A percentile compares a stretch with the other conserved stretches of the same genome.
Evolutionary conservation across 2,888 invertebrate genomes (phyloP).

Genomic region (Celastrina argiolus): DNA sequence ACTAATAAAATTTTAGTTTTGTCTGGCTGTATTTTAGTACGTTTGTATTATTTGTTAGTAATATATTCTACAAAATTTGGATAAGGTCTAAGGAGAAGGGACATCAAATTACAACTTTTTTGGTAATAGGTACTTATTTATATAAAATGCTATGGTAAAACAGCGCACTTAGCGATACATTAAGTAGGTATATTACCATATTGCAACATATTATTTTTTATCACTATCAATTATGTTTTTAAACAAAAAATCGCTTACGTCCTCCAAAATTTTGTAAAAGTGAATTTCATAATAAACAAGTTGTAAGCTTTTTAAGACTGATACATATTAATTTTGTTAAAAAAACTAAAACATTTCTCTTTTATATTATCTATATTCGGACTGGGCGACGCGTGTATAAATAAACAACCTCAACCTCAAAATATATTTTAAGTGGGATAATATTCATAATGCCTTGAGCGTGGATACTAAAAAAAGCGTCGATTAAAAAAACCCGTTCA

Average conservation of each 20-base stretch:
- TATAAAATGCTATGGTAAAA: no score
- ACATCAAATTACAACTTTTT: no score
- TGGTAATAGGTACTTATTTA: no score
- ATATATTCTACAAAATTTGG: no score
- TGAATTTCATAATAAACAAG: neutral
- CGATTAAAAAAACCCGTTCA: constrained; percentile 7
- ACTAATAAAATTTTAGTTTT: no score
- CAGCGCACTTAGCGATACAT: no score
- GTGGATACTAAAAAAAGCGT: neutral
- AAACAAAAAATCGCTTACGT: neutral
- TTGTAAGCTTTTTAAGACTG: neutral
- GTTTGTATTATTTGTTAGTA: no score
- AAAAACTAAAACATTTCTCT: constrained; percentile 4
- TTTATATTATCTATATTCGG: neutral
- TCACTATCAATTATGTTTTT: no score
- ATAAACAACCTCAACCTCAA: constrained; percentile 21
- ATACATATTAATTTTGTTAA: neutral
- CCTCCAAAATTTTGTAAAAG: neutral
- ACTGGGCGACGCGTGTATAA: neutral
- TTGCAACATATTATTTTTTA: no score
- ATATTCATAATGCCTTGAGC: constrained; percentile 9
- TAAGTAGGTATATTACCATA: no score
- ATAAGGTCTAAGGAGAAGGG: no score
- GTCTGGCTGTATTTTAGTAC: no score
- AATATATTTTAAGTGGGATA: constrained; percentile 18